Conservation (phyloP, 2,113 vertebrate species). For the Grus americana region DNA sequence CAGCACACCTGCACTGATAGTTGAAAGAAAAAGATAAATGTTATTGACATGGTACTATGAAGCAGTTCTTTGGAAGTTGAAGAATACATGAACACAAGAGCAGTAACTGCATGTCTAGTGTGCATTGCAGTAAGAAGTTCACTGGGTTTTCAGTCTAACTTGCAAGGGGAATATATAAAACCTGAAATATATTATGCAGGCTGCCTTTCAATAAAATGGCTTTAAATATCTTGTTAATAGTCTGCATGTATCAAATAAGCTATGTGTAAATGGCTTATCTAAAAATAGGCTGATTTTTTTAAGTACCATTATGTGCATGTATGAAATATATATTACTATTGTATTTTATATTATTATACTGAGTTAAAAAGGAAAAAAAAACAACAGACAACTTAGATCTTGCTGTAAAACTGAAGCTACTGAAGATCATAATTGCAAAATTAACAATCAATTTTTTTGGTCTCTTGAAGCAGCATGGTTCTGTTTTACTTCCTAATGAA, state of each 20-base stretch:
- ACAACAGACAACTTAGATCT: accelerated
- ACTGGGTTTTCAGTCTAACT: not conserved
- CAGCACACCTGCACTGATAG: accelerated
- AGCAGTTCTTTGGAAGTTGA: not conserved
- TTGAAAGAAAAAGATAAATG: not conserved
- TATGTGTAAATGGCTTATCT: not conserved
- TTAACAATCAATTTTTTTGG: not conserved
- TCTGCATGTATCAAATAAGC: not conserved
- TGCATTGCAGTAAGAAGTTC: not conserved
- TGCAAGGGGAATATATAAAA: not conserved
- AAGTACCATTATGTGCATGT: not conserved
- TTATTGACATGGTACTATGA: accelerated
- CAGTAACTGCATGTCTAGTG: accelerated
- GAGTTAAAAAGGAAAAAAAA: not conserved
- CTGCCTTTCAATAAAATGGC: not conserved
- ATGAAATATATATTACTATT: not conserved
- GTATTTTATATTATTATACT: not conserved
- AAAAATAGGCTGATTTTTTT: not conserved
- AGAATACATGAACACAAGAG: not conserved
- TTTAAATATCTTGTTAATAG: not conserved
- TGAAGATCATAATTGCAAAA: not conserved
- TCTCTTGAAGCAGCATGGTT: not conserved
- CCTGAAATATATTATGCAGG: not conserved
- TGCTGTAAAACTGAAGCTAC: not conserved
- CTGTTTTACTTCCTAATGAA: not conserved